Base-by-base conservation (phyloP, 2,797 vertebrate species). In the Acanthis flammea region DNA sequence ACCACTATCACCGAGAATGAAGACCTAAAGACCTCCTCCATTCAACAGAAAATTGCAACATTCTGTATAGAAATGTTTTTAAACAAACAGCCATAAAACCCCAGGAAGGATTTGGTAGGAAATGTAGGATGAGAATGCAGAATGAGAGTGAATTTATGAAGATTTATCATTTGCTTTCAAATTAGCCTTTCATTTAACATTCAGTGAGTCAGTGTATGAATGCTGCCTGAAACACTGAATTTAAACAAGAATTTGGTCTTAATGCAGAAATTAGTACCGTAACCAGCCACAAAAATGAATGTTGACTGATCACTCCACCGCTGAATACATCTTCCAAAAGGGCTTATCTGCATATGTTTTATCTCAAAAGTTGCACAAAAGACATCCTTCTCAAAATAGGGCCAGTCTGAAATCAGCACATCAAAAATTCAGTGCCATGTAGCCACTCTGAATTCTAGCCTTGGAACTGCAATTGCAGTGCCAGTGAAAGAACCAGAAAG, bases 221-320 rank as follows among this genome's bases (percentile, higher is more conserved):
- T 55, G 54, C 39, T 91, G 67, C 74, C 67, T 91, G 45, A 51
- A 94, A 96, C 57, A 82, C 60, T 76, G 67, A 93, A 95, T 94
- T 96, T 92, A 94, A 95, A 92, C 77, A 95, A 94, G 73, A 88
- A 88, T 94, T 95, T 93, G 45, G 44, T 91, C 48, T 96, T 94
- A 95, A 93, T 95, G 71, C 45, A 92, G 81, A 96, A 95, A 96
- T 96, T 92, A 90, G 57, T 90, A 88, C 39, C 2, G 0, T 94
- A 95, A 88, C 70, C 61, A 95, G 45, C 33, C 54, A 86, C 65
- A 79, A 88, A 96, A 62, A 41, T 1, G 8, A 91, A 57, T 81
- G 70, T 91, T 88, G 94, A 79, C 79, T 82, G 75, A 85, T 94
- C 51, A 75, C 27, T 82, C 54, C 1, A 5, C 14, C 75, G 81